Evolutionary conservation across 2,888 invertebrate genomes (phyloP), one percentile per base, ranked within the genome.

Genomic region (Ecdyonurus torrentis): DNA sequence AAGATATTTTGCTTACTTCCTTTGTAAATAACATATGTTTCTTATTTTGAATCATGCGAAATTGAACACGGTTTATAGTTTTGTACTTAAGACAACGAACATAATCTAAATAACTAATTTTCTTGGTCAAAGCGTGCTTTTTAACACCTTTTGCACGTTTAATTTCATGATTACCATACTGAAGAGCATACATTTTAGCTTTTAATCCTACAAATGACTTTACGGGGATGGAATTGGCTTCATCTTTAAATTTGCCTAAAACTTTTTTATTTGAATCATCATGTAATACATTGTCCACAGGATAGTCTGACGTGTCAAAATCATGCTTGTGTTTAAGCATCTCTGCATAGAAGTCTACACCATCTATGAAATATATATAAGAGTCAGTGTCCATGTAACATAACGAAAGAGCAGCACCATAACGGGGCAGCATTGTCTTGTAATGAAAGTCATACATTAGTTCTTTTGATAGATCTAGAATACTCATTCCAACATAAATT

Each of bases 391-490:
- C 65, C 2, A 62, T 65, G 25, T 22, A 37, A 5, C 5, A 15
- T 15, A 37, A 15, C 7, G 15, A 5, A 15, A 10, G 5, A 15
- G 5, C 15, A 59, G 66, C 25, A 15, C 53, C 52, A 60, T 67
- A 69, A 22, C 61, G 52, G 5, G 25, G 50, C 2, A 25, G 18
- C 64, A 71, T 66, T 60, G 65, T 68, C 55, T 69, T 64, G 61
- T 69, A 70, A 65, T 69, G 69, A 64, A 71, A 71, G 7, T 67
- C 66, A 63, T 67, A 66, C 55, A 66, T 63, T 24, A 59, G 61
- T 15, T 22, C 63, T 66, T 72, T 70, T 1, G 70, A 69, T 3
- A 71, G 61, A 61, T 72, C 71, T 37, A 72, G 65, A 7, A 71
- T 66, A 19, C 65, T 64, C 53, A 71, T 67, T 1, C 70, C 70